A percentile compares a stretch with the other conserved stretches of the same genome.
Evolutionary conservation across 2,888 invertebrate genomes (phyloP).

Genomic region (Eledona agricola): DNA sequence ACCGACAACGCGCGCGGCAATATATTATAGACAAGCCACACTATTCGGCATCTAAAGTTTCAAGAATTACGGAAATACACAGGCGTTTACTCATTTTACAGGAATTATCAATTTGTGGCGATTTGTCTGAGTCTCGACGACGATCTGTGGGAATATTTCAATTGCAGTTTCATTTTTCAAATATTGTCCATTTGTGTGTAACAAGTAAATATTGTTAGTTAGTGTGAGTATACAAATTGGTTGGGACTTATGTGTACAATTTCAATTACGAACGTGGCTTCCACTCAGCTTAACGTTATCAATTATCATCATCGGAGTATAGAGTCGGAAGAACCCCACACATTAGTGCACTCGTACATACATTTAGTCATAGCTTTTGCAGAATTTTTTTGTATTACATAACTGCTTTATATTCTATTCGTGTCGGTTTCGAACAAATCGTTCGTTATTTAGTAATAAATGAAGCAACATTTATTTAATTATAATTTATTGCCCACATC

Average conservation of each 20-base stretch:
- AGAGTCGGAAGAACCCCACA: conserved; percentile 11
- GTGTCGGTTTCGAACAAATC: too few species aligned
- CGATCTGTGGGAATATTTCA: conserved; percentile 34
- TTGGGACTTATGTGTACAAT: conserved; percentile 15
- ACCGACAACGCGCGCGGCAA: conserved; percentile 52
- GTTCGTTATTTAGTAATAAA: too few species aligned
- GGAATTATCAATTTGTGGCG: conserved; percentile 9
- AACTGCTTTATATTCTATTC: too few species aligned
- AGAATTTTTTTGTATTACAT: too few species aligned
- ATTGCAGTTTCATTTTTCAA: too few species aligned
- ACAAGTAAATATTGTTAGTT: too few species aligned
- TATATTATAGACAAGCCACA: conserved; percentile 46
- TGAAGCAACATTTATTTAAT: too few species aligned
- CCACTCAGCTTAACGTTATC: conserved; percentile 35
- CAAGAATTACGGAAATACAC: conserved; percentile 13
- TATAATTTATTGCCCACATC: too few species aligned
- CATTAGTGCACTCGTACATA: too few species aligned
- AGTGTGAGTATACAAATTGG: conserved; percentile 7
- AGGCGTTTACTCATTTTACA: conserved; percentile 4
- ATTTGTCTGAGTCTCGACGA: conserved; percentile 12
- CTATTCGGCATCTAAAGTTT: conserved; percentile 25
- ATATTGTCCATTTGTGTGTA: too few species aligned
- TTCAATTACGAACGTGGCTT: conserved; percentile 28
- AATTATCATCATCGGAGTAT: conserved; percentile 39
- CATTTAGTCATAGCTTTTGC: too few species aligned